A percentile compares a stretch with the other conserved stretches of the same genome.
Evolutionary conservation across 2,113 vertebrate species (phyloP).

Genomic region (Percopsis transmontana): DNA sequence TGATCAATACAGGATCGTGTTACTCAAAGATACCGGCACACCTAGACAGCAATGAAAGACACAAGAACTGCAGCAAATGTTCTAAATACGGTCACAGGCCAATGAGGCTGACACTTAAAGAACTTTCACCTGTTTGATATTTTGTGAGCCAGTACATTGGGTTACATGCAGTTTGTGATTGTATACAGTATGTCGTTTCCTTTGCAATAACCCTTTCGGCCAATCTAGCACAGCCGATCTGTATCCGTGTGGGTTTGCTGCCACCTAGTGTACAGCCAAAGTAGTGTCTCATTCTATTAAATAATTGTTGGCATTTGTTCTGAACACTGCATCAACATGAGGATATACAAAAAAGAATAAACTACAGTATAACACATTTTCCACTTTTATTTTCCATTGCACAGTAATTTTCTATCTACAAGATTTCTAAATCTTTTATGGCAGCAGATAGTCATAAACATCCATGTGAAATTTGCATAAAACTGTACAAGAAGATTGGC

Average conservation of each 20-base stretch:
- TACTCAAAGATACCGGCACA: constrained; percentile 12
- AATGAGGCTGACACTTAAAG: too few species aligned
- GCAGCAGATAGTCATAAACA: constrained; percentile 82
- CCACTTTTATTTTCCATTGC: constrained; percentile 78
- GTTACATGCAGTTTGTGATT: too few species aligned
- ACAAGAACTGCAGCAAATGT: too few species aligned
- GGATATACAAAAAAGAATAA: background rate
- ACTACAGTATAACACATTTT: constrained; percentile 51
- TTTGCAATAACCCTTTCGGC: too few species aligned
- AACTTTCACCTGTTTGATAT: too few species aligned
- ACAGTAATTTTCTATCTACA: constrained; percentile 85
- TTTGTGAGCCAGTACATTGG: too few species aligned
- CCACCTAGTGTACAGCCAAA: constrained; percentile 44
- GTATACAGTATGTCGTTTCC: too few species aligned
- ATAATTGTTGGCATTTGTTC: background rate
- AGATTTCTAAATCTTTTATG: constrained; percentile 81
- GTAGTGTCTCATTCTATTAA: background rate
- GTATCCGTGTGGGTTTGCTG: constrained; percentile 38
- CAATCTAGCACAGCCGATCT: background rate
- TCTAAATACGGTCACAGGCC: too few species aligned
- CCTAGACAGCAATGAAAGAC: too few species aligned
- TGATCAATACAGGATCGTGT: constrained; percentile 39
- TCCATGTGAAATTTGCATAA: constrained; percentile 81
- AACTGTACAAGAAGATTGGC: constrained; percentile 81
- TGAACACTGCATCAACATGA: background rate